These are phyloP conservation scores for Chondrilla cf. caribensis DNA, from an alignment of 37 sponge, comb jelly and placozoan species.

Conservation along the genomic window DNA sequence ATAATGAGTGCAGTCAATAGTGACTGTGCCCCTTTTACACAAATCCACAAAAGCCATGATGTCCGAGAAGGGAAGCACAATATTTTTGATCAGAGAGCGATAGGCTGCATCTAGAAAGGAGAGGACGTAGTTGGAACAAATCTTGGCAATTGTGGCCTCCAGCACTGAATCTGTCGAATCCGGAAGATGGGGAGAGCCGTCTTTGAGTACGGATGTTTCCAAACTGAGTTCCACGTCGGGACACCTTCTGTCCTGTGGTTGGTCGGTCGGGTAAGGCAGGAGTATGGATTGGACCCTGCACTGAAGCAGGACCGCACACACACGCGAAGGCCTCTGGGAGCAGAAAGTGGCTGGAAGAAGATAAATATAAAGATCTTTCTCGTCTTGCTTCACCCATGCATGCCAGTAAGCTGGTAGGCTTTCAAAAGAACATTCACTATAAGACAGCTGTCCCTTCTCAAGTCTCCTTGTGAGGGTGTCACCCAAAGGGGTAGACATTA, in stretches of 20 bases:
- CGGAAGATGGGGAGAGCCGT: too few species aligned
- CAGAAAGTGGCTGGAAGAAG: conserved; percentile 1
- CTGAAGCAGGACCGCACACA: neutral
- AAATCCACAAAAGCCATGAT: neutral
- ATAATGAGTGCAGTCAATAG: neutral
- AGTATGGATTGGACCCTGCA: neutral
- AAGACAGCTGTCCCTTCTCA: neutral
- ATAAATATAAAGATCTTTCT: neutral
- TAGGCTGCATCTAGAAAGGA: neutral
- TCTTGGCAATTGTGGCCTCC: neutral
- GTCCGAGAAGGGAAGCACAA: neutral
- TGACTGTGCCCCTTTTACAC: neutral
- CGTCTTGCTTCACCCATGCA: conserved; percentile 5
- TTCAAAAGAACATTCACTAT: neutral
- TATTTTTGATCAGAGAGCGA: neutral
- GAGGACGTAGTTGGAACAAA: neutral
- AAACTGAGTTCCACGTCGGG: neutral
- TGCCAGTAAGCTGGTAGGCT: neutral
- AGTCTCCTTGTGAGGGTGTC: neutral
- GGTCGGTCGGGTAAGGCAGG: neutral
- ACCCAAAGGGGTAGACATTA: neutral
- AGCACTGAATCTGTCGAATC: too few species aligned
- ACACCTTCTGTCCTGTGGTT: neutral
- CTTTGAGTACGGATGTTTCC: too few species aligned
- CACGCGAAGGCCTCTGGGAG: neutral